Evolutionary conservation across 2,888 invertebrate genomes (phyloP).

Genomic region (Margaritifera margaritifera): DNA sequence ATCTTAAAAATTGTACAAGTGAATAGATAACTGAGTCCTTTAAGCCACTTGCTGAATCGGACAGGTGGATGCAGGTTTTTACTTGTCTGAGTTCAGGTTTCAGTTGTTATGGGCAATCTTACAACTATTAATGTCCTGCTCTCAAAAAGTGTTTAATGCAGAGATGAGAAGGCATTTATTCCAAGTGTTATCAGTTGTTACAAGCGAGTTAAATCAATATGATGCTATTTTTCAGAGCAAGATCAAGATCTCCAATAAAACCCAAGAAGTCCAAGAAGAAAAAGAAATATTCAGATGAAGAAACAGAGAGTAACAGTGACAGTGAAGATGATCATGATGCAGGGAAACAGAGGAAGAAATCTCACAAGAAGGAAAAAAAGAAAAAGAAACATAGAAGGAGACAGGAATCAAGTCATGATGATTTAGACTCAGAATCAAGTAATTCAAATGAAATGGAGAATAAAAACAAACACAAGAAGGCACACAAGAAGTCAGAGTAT

Average conservation of each 20-base stretch:
- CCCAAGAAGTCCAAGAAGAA: constrained; percentile 36
- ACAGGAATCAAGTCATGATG: neutral
- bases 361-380: constrained; percentile 11
- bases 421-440: constrained; percentile 6
- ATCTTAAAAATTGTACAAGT: too few species aligned
- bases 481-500: constrained; percentile 25
- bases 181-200: too few species aligned
- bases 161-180: too few species aligned
- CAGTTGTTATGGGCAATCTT: too few species aligned
- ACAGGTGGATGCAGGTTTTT: too few species aligned
- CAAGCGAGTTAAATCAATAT: too few species aligned
- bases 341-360: constrained; percentile 4
- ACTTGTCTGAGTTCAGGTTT: too few species aligned
- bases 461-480: constrained; percentile 19
- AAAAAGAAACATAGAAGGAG: neutral
- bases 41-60: too few species aligned
- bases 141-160: too few species aligned
- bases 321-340: constrained; percentile 1
- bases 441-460: constrained; percentile 21
- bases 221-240: constrained; percentile 25
- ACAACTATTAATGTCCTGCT: too few species aligned
- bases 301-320: constrained; percentile 1
- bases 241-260: constrained; percentile 42
- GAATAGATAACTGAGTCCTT: too few species aligned
- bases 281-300: constrained; percentile 18